Evolutionary conservation across 2,888 invertebrate genomes (phyloP).

Genomic region (Heliconius charithonia): DNA sequence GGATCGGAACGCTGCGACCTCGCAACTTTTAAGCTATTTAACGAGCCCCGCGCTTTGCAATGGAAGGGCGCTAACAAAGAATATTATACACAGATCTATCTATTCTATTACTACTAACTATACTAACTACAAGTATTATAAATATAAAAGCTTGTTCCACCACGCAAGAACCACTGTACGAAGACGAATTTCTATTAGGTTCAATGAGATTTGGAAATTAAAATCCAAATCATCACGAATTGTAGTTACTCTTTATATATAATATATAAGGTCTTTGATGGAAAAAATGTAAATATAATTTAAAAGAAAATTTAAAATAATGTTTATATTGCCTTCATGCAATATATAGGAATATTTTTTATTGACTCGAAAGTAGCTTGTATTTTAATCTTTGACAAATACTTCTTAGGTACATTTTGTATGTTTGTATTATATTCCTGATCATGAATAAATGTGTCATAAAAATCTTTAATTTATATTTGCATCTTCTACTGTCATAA

Average conservation of each 20-base stretch:
- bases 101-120: too few relatives aligned
- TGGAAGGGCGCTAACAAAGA: conserved; percentile 67
- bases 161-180: too few relatives aligned
- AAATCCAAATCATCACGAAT: background rate
- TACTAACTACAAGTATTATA: too few relatives aligned
- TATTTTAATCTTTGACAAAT: conserved; percentile 12
- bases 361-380: background rate
- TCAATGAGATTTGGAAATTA: background rate
- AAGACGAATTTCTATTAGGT: background rate
- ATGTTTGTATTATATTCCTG: background rate
- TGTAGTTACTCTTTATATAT: too few relatives aligned
- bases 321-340: background rate
- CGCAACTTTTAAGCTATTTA: conserved; percentile 63
- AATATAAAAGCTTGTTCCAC: too few relatives aligned
- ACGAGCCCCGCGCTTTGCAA: conserved; percentile 52
- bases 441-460: background rate
- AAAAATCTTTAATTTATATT: background rate
- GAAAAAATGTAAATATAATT: too few relatives aligned
- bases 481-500: conserved; percentile 36
- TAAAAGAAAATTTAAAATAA: background rate
- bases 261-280: too few relatives aligned
- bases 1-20: conserved; percentile 60
- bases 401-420: conserved; percentile 1
- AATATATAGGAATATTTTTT: background rate
- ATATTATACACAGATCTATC: conserved; percentile 13